These are phyloP conservation scores for Therioaphis trifolii DNA, from an alignment of 2,888 invertebrate species.

Conservation along the genomic window DNA sequence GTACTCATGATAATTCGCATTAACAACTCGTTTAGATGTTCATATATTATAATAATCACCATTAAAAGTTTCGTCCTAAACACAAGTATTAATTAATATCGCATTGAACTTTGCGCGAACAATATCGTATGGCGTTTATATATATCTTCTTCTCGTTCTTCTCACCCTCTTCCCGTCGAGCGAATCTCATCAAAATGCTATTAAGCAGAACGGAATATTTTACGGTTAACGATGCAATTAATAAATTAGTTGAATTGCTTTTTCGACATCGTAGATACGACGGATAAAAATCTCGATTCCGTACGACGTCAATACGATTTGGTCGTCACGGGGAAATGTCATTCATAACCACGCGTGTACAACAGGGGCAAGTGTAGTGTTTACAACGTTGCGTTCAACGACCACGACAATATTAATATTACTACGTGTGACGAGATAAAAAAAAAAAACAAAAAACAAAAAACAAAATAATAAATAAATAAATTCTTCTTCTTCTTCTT, in stretches of 20 bases:
- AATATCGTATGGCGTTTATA: not conserved
- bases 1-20: not conserved
- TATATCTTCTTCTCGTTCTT: not conserved
- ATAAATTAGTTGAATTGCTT: not conserved
- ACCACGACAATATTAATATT: too few relatives aligned
- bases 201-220: slow-evolving; percentile 28
- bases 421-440: too few relatives aligned
- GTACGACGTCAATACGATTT: not conserved
- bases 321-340: too few relatives aligned
- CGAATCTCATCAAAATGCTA: slow-evolving; percentile 38
- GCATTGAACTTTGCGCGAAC: not conserved
- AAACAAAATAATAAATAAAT: too few relatives aligned
- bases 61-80: not conserved
- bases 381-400: too few relatives aligned
- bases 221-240: not conserved
- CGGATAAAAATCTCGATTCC: not conserved
- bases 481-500: too few relatives aligned
- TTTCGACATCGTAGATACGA: too few relatives aligned
- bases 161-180: too few relatives aligned
- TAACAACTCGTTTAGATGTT: not conserved
- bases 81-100: slow-evolving; percentile 35
- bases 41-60: slow-evolving; percentile 28
- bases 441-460: too few relatives aligned
- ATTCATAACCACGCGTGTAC: too few relatives aligned
- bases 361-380: too few relatives aligned